phyloP scores from a whole-genome alignment of 2,113 vertebrate genomes.

The Lathamus discolor region DNA sequence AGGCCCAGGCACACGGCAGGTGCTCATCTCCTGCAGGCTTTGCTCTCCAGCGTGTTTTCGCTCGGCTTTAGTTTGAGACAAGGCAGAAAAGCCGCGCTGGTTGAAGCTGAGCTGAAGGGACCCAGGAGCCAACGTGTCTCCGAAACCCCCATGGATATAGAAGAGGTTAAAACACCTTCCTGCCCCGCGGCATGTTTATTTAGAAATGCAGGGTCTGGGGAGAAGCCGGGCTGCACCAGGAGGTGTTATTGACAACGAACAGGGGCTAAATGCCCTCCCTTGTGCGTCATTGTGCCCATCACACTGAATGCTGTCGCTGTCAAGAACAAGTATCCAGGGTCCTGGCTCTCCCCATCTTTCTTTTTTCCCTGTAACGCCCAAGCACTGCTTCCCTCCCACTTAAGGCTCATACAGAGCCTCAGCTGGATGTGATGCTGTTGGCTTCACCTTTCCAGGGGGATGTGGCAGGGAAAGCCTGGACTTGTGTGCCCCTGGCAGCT shows the following conservation, averaged over 20 bases:
- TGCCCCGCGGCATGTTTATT: rapidly evolving
- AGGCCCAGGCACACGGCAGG: rapidly evolving
- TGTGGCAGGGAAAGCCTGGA: background rate
- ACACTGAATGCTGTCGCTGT: background rate
- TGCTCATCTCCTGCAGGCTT: rapidly evolving
- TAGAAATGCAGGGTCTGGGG: rapidly evolving
- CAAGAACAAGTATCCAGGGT: background rate
- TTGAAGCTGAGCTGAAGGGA: background rate
- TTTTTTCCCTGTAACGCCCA: background rate
- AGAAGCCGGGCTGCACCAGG: background rate
- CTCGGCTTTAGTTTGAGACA: background rate
- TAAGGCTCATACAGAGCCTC: background rate
- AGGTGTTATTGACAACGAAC: background rate
- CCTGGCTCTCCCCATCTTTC: rapidly evolving
- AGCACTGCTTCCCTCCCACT: background rate
- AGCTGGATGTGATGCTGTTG: background rate
- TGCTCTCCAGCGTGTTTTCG: background rate
- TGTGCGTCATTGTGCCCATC: background rate
- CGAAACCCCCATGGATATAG: rapidly evolving
- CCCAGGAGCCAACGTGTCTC: background rate
- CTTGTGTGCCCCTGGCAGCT: rapidly evolving
- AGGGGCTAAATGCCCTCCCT: background rate
- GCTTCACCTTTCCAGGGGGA: background rate
- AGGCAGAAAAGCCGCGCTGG: background rate
- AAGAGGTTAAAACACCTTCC: background rate